Evolutionary conservation across 2,797 vertebrate species (phyloP).

Genomic region (Gallinago stenura): DNA sequence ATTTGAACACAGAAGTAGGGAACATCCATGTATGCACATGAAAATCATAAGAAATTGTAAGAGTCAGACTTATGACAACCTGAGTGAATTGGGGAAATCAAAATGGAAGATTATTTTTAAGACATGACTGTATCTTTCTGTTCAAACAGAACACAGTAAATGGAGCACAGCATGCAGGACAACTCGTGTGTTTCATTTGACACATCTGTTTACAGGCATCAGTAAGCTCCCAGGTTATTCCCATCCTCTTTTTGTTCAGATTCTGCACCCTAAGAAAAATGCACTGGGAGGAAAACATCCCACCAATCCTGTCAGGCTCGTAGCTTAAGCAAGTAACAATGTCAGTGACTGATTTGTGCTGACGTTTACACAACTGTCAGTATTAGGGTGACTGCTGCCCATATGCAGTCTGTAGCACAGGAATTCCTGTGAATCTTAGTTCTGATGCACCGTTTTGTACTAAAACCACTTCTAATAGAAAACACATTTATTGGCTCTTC

Average conservation of each 20-base stretch:
- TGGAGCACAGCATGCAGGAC: not conserved
- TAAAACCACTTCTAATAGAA: not conserved
- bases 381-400: not conserved
- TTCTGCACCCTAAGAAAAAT: not conserved
- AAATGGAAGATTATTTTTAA: not conserved
- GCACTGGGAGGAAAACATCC: not conserved
- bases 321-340: not conserved
- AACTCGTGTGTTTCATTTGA: not conserved
- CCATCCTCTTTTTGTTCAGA: not conserved
- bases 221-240: not conserved
- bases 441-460: not conserved
- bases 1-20: not conserved
- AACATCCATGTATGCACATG: not conserved
- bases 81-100: not conserved
- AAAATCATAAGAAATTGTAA: not conserved
- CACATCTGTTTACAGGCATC: not conserved
- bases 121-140: not conserved
- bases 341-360: not conserved
- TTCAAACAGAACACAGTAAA: not conserved
- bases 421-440: not conserved
- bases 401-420: accelerated
- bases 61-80: not conserved
- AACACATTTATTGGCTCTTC: not conserved
- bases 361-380: not conserved
- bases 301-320: not conserved